These are phyloP conservation scores for Ctenicera cuprea DNA, from an alignment of 2,888 invertebrate species.

Conservation along the genomic window DNA sequence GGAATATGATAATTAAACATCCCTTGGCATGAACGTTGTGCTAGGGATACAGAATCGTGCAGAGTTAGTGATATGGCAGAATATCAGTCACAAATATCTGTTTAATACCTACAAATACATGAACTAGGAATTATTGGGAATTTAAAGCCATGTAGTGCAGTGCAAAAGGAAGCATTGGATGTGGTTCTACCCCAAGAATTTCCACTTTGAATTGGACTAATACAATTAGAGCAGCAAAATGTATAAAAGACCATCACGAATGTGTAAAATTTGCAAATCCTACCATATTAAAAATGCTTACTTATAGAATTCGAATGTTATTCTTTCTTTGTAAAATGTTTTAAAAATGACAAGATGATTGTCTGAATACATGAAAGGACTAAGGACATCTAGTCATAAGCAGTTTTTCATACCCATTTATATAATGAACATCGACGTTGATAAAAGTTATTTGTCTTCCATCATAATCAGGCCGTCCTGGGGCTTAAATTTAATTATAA, in stretches of 20 bases:
- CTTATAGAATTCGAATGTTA: constrained; percentile 28
- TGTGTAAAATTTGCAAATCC: constrained; percentile 23
- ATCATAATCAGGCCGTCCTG: constrained; percentile 33
- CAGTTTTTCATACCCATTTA: constrained; percentile 51
- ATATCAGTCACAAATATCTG: constrained; percentile 48
- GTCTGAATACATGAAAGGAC: constrained; percentile 61
- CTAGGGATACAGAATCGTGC: constrained; percentile 26
- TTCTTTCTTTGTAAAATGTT: constrained; percentile 36
- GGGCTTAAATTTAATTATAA: constrained; percentile 36
- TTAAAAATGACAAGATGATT: constrained; percentile 63
- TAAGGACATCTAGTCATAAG: constrained; percentile 62
- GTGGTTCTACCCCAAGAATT: too few relatives aligned
- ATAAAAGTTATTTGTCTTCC: constrained; percentile 44
- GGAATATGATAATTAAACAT: constrained; percentile 39
- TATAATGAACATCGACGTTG: constrained; percentile 49
- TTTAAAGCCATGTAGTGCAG: too few relatives aligned
- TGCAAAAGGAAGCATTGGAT: too few relatives aligned
- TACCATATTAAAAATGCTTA: constrained; percentile 23
- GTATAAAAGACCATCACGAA: constrained; percentile 33
- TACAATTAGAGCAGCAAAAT: constrained; percentile 13
- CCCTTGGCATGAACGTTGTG: constrained; percentile 21
- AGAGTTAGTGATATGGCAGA: constrained; percentile 43
- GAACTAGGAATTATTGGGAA: not conserved
- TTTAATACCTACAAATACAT: constrained; percentile 23
- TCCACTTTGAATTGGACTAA: constrained; percentile 1